Conservation (phyloP, 2,797 vertebrate species). For the Sebastes cheni region DNA sequence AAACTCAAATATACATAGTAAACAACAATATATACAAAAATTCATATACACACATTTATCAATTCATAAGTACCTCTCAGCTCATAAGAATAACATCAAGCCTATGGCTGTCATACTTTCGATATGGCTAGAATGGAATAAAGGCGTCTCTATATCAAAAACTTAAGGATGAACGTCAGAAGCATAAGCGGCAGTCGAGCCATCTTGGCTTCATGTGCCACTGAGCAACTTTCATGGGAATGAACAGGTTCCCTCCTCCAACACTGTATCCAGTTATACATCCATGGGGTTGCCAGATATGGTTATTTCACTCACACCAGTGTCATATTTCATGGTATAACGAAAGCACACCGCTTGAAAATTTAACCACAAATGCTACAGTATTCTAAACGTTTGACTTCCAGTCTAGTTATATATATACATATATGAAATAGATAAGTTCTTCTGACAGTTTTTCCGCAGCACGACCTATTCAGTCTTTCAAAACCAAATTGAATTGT, state of each 20-base stretch:
- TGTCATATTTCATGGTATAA: background rate
- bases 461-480: constrained; percentile 10
- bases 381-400: background rate
- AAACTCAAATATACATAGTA: no score
- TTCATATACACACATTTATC: accelerated
- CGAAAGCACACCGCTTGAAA: background rate
- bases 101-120: no score
- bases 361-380: background rate
- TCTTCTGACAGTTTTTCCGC: constrained; percentile 19
- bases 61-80: no score
- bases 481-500: constrained; percentile 52
- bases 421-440: background rate
- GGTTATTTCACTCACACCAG: background rate
- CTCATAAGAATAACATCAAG: no score
- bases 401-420: background rate
- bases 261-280: background rate
- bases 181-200: background rate
- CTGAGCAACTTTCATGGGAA: background rate
- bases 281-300: background rate
- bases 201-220: background rate
- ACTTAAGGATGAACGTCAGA: accelerated
- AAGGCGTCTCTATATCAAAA: no score
- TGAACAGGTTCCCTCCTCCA: background rate
- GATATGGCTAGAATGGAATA: no score
- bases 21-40: no score